Evolutionary conservation across 2,888 invertebrate genomes (phyloP).

Genomic region (Chirona hameri): DNA sequence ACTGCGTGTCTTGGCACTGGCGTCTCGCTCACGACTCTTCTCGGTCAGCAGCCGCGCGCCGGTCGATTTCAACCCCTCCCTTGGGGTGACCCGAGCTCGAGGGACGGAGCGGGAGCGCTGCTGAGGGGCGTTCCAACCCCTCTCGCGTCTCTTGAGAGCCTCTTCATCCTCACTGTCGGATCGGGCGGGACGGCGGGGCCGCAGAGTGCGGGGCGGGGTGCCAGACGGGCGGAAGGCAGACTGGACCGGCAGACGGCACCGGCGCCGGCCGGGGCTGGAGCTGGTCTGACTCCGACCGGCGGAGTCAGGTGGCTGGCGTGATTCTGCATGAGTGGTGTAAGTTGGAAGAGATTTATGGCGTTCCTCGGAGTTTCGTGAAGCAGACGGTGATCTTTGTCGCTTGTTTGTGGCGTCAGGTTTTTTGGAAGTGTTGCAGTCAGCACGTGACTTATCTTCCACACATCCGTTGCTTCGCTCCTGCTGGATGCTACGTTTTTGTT

Average conservation of each 20-base stretch:
- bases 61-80: no score
- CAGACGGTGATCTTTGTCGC: background rate
- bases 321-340: background rate
- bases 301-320: no score
- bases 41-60: no score
- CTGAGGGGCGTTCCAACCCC: constrained; percentile 2
- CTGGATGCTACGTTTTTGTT: no score
- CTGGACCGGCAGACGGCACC: background rate
- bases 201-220: background rate
- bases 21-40: background rate
- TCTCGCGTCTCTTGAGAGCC: background rate
- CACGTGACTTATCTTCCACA: no score
- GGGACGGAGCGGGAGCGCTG: background rate
- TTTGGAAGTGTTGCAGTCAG: no score
- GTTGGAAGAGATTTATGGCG: background rate
- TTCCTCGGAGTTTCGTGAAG: background rate
- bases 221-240: background rate
- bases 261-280: background rate
- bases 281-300: background rate
- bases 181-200: background rate
- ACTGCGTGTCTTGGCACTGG: background rate
- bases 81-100: no score
- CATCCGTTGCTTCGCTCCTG: no score
- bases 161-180: background rate
- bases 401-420: background rate